Base-by-base conservation (phyloP, 2,797 vertebrate genomes). In the Melopsittacus undulatus region DNA sequence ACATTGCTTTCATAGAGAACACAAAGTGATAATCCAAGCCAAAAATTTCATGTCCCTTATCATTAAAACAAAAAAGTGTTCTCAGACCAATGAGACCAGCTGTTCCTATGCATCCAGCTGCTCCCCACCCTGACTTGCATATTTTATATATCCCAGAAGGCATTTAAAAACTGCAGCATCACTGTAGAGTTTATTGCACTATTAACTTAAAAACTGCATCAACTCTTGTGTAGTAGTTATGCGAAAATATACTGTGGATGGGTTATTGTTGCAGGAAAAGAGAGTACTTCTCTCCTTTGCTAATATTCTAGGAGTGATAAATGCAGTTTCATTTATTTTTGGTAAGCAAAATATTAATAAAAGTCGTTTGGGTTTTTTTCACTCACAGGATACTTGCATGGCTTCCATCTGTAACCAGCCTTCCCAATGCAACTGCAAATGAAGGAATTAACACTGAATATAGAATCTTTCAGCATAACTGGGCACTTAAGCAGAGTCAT, bases 171-270 rank as follows among this genome's bases (percentile, higher is more conserved):
- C 46, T 48, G 91, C 95, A 93, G 57, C 79, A 92, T 74, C 95
- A 94, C 84, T 59, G 54, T 87, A 86, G 94, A 91, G 87, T 97
- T 97, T 97, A 97, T 96, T 97, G 93, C 85, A 87, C 92, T 93
- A 92, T 94, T 97, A 97, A 93, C 79, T 97, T 98, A 95, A 96
- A 96, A 85, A 73, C 81, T 74, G 73, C 85, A 92, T 94, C 89
- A 96, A 94, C 42, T 64, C 36, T 85, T 95, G 63, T 79, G 69
- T 69, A 46, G 48, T 80, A 72, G 54, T 87, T 78, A 87, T 88
- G 21, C 51, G 27, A 81, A 93, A 88, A 96, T 91, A 92, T 93
- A 94, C 51, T 45, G 8, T 87, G 43, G 10, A 30, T 67, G 26
- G 17, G 9, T 66, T 94, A 83, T 42, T 90, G 16, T 83, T 89